Evolutionary conservation across 2,113 vertebrate species (phyloP), one percentile per base, ranked within the genome.

Genomic region (Rhineura floridana): DNA sequence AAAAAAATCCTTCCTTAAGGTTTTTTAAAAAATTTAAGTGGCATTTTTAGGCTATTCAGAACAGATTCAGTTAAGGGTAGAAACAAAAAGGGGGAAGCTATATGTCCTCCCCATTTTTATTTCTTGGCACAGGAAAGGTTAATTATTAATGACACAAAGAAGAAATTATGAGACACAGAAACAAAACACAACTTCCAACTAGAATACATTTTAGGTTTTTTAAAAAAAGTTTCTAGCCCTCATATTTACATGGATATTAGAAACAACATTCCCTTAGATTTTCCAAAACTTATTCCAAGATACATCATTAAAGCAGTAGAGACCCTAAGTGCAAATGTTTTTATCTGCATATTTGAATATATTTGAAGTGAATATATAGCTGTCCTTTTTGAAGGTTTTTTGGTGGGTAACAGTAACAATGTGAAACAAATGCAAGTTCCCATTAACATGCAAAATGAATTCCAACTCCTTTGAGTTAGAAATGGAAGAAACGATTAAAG

Each of bases 41-140:
- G 39, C 72, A 84, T 67, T 91, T 92, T 69, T 69, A 86, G 33
- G 59, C 73, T 88, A 48, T 65, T 89, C 75, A 87, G 88, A 87
- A 87, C 1, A 81, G 70, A 69, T 75, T 80, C 13, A 4, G 33
- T 17, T 23, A 1, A 6, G 9, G 46, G n/a, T 87, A 91, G 84
- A 73, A 42, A 70, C 23, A 59, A 23, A 80, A 80, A n/a, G 42
- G 21, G 39, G 44, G 42, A 33, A 44, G 59, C 33, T 30, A 4
- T 48, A 75, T 4, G 55, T 28, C 19, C 7, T n/a, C 9, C 19
- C 42, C 23, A 76, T 15, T 85, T 63, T 63, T 76, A n/a, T 63
- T 85, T 48, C 4, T 15, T 76, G 52, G 19, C 1, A n/a, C 36
- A n/a, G 84, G 23, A 75, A 85, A 30, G 46, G 65, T n/a, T 50